These are phyloP conservation scores for Rhimphoctona megacephalus DNA, from an alignment of 2,888 invertebrate genomes.

Conservation along the genomic window DNA sequence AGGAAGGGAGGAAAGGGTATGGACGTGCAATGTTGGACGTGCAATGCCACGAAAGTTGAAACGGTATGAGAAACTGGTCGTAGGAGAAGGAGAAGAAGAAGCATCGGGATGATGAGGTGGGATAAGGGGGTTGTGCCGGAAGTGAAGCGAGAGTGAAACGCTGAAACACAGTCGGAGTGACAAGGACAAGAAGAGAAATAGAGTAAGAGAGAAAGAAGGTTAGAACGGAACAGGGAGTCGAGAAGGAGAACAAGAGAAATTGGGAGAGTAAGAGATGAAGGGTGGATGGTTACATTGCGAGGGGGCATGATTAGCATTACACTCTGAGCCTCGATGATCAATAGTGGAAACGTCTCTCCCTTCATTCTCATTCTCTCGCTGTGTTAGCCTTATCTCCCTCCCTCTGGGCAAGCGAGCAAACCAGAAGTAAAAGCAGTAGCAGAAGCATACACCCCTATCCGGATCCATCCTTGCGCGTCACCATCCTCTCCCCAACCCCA, in stretches of 20 bases:
- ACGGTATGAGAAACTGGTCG: slow-evolving; percentile 69
- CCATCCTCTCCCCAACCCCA: slow-evolving; percentile 55
- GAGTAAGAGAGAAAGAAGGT: slow-evolving; percentile 36
- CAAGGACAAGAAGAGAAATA: slow-evolving; percentile 69
- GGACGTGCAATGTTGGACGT: slow-evolving; percentile 59
- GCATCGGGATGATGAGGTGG: slow-evolving; percentile 66
- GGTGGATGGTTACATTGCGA: slow-evolving; percentile 70
- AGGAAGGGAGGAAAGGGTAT: slow-evolving; percentile 30
- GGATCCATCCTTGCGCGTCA: slow-evolving; percentile 66
- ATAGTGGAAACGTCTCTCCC: slow-evolving; percentile 85
- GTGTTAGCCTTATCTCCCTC: slow-evolving; percentile 83
- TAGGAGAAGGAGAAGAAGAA: slow-evolving; percentile 71
- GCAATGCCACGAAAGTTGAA: slow-evolving; percentile 68
- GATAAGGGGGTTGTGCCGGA: slow-evolving; percentile 70
- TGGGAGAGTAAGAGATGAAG: slow-evolving; percentile 57
- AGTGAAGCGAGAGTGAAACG: slow-evolving; percentile 68
- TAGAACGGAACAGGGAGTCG: slow-evolving; percentile 63
- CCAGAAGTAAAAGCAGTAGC: slow-evolving; percentile 57
- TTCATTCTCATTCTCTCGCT: slow-evolving; percentile 83
- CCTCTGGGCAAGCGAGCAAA: slow-evolving; percentile 71
- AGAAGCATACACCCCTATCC: slow-evolving; percentile 73
- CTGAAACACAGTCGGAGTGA: slow-evolving; percentile 62
- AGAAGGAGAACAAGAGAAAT: slow-evolving; percentile 57
- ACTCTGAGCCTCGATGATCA: slow-evolving; percentile 85
- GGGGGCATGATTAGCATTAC: slow-evolving; percentile 85